Evolutionary conservation across 2,113 vertebrate genomes (phyloP).

Genomic region (Paratilapia polleni): DNA sequence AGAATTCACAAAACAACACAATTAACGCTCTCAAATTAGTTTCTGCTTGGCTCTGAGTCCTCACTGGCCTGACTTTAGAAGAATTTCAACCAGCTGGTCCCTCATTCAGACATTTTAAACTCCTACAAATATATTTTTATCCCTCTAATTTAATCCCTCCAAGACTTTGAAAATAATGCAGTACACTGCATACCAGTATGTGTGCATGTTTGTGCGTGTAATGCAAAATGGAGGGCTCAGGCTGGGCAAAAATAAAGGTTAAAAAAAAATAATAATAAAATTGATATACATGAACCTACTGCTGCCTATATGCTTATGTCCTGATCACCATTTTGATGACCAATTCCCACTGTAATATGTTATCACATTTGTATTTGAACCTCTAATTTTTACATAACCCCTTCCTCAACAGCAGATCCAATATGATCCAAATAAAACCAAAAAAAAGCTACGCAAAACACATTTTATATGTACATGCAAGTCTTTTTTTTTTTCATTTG

Average conservation of each 20-base stretch:
- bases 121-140: conserved; percentile 42
- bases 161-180: conserved; percentile 9
- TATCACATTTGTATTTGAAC: too few species aligned
- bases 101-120: conserved; percentile 11
- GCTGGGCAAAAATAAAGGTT: background rate
- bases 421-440: too few species aligned
- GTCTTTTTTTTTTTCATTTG: too few species aligned
- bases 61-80: conserved; percentile 2
- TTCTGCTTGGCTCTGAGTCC: background rate
- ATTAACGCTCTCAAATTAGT: conserved; percentile 47
- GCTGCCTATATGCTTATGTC: too few species aligned
- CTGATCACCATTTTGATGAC: too few species aligned
- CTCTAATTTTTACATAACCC: too few species aligned
- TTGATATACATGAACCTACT: too few species aligned
- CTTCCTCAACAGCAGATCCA: too few species aligned
- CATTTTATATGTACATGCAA: too few species aligned
- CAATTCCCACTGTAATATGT: too few species aligned
- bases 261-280: background rate
- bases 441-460: too few species aligned
- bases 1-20: conserved; percentile 12
- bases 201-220: background rate
- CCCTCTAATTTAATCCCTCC: background rate
- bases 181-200: background rate
- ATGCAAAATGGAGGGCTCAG: background rate
- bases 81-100: background rate